Evolutionary conservation across 1,140 invertebrate species (phyloP).

Genomic region (Adoxophyes honmai): DNA sequence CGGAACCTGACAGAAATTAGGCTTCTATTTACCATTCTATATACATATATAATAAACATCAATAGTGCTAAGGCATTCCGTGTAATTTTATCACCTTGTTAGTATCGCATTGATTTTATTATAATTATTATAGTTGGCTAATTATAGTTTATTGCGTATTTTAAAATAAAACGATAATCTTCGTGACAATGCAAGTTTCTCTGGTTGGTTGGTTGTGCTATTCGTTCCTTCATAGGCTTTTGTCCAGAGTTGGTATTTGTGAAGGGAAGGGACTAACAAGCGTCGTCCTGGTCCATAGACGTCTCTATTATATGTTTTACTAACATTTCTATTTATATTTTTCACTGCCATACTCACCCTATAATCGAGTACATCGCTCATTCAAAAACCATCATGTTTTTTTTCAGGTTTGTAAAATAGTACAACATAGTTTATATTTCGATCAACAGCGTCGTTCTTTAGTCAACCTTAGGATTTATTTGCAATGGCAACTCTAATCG

Average conservation of each 20-base stretch:
- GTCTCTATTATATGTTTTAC: conserved; percentile 35
- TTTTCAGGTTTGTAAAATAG: conserved; percentile 6
- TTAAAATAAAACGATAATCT: conserved; percentile 64
- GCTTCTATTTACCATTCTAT: background rate
- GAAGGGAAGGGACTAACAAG: conserved; percentile 56
- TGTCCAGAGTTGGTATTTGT: conserved; percentile 34
- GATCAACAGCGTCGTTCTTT: too few species aligned
- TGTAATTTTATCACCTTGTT: conserved; percentile 27
- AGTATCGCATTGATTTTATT: conserved; percentile 45
- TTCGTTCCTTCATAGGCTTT: conserved; percentile 24
- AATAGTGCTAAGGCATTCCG: conserved; percentile 5
- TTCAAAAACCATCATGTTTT: background rate
- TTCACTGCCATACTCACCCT: background rate
- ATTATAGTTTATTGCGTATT: conserved; percentile 63
- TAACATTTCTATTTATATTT: conserved; percentile 27
- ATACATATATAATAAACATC: background rate
- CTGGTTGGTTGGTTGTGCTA: conserved; percentile 69
- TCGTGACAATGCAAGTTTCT: conserved; percentile 65
- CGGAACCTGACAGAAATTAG: conserved; percentile 16
- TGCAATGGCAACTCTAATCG: too few species aligned
- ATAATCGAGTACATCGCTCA: background rate
- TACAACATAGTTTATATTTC: too few species aligned
- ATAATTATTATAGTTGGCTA: conserved; percentile 58
- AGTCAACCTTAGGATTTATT: too few species aligned
- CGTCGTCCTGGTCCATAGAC: conserved; percentile 26